Base-by-base conservation (phyloP, 2,888 invertebrate genomes). In the Troilus luridus region DNA sequence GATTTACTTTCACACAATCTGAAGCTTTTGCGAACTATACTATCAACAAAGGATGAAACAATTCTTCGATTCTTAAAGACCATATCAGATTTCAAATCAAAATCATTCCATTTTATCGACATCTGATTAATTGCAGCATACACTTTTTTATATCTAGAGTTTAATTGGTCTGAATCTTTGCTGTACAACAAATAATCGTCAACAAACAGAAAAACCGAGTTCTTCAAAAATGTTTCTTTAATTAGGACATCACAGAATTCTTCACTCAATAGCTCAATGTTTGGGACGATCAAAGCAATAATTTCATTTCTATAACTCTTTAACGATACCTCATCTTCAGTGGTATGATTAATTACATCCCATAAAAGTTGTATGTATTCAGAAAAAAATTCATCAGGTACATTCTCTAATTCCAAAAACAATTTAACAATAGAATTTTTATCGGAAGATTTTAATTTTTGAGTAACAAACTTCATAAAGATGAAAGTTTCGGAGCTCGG, bases 361-460 rank as follows among this genome's bases (percentile, higher is more conserved):
- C 92, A 92, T 27, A 92, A n/a, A 24, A 91, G 72, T 88, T 92
- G 88, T n/a, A 92, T 27, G 88, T 92, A 92, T 81, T 88, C 91
- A 14, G 91, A 85, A 0, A 91, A 41, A 88, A 91, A 92, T 62
- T 72, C 89, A 67, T 92, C 91, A 19, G 91, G 91, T 14, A 92
- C 77, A 67, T 91, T 85, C 24, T 88, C 64, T 12, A 91, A 72
- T 27, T 64, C 67, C n/a, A n/a, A n/a, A 41, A 92, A 91, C n/a
- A 92, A 62, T 64, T 67, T 67, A 56, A 90, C 62, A 72, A 91
- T 81, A 24, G 90, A 91, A 72, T 77, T 89, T 41, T 91, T 81
- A 90, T 92, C 92, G 21, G 91, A 62, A 6, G 85, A 81, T 12
- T 72, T 89, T 85, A 92, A 62, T 77, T 90, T 60, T 24, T 19